phyloP scores from a whole-genome alignment of 1,140 invertebrate genomes.

The Micrasema longulum region DNA sequence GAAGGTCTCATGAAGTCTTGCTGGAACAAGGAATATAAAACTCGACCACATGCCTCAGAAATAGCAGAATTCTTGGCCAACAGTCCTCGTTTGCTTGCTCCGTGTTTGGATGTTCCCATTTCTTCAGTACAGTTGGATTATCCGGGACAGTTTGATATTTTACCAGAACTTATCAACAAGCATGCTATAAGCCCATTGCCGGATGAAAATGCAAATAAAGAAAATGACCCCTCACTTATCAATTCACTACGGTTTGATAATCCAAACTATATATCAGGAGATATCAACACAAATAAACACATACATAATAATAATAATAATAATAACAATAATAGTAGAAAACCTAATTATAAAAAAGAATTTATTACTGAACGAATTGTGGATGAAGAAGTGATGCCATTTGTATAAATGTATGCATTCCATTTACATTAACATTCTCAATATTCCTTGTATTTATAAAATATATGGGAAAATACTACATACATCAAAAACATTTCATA shows the following conservation, averaged over 20 bases:
- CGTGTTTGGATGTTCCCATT: constrained; percentile 82
- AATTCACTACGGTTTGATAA: constrained; percentile 50
- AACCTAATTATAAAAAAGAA: constrained; percentile 38
- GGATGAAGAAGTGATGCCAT: constrained; percentile 46
- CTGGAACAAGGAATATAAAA: constrained; percentile 78
- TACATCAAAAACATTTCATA: no score
- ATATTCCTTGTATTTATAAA: no score
- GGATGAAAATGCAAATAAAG: constrained; percentile 31
- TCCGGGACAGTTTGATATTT: constrained; percentile 37
- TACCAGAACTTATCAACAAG: constrained; percentile 41
- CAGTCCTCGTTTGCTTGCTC: constrained; percentile 80
- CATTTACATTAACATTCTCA: no score
- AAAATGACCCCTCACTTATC: constrained; percentile 36
- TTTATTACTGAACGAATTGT: constrained; percentile 23
- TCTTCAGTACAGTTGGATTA: constrained; percentile 74
- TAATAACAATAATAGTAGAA: constrained; percentile 14
- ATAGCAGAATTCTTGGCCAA: constrained; percentile 84
- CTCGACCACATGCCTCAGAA: constrained; percentile 80
- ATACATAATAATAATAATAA: constrained; percentile 7
- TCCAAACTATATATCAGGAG: constrained; percentile 49
- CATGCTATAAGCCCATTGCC: constrained; percentile 27
- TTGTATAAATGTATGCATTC: constrained; percentile 28
- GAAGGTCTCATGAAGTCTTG: constrained; percentile 81
- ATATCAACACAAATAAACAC: constrained; percentile 42
- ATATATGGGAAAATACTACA: no score